Conservation (phyloP, 23 tunicate genomes). For the Ciona savignyi region DNA sequence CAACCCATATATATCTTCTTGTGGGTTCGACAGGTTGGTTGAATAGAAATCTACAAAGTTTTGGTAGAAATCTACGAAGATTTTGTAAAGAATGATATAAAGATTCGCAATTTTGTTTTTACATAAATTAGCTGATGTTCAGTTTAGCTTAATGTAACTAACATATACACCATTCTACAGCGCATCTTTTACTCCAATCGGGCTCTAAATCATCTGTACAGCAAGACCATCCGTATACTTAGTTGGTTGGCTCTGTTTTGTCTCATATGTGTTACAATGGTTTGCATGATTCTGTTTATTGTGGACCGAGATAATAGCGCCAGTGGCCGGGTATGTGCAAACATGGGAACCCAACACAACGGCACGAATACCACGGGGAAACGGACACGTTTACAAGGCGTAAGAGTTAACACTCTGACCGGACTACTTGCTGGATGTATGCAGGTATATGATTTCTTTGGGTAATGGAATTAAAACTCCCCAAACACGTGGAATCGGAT, state of each 20-base stretch:
- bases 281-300: constrained; percentile 64
- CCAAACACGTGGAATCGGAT: no score
- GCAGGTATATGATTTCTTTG: constrained; percentile 33
- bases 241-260: constrained; percentile 81
- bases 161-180: no score
- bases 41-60: no score
- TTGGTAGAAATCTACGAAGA: no score
- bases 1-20: constrained; percentile 68
- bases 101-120: no score
- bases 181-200: constrained; percentile 80
- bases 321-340: constrained; percentile 64
- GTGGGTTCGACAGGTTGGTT: constrained; percentile 87
- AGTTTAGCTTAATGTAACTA: no score
- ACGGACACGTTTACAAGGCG: constrained; percentile 32
- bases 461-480: no score
- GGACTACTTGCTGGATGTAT: constrained; percentile 69
- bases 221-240: constrained; percentile 47
- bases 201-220: constrained; percentile 84
- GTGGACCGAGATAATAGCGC: constrained; percentile 78
- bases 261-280: constrained; percentile 42
- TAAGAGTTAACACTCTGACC: constrained; percentile 61
- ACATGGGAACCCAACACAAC: not conserved
- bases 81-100: no score
- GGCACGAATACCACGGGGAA: not conserved
- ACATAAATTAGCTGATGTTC: no score